Conservation (phyloP, 2,797 vertebrate genomes). For the Muscicapa striata region DNA sequence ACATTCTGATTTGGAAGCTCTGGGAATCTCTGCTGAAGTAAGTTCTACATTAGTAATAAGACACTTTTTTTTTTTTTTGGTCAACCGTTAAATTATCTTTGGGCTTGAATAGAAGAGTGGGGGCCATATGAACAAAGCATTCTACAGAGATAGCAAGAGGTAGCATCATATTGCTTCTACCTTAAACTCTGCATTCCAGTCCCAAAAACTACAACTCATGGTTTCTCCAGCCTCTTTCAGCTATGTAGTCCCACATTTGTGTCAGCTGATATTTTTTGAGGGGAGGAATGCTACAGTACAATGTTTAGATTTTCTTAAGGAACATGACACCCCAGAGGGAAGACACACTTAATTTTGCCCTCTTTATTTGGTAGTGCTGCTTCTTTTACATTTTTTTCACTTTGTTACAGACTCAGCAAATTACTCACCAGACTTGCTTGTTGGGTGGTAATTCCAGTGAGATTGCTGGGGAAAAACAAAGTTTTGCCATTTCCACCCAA, state of each 20-base stretch:
- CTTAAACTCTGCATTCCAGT: background rate
- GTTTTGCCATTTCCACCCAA: background rate
- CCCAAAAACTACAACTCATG: background rate
- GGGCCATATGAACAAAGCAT: background rate
- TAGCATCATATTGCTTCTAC: background rate
- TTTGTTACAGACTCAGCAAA: background rate
- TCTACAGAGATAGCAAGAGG: background rate
- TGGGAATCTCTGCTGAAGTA: background rate
- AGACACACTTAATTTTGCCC: background rate
- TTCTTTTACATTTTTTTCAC: background rate
- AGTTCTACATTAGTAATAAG: background rate
- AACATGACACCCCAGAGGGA: background rate
- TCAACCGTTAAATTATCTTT: background rate
- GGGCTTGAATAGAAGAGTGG: background rate
- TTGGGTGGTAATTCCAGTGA: background rate
- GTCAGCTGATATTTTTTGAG: background rate
- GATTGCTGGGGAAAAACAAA: background rate
- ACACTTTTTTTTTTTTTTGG: background rate
- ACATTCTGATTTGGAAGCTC: background rate
- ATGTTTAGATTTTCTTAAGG: background rate
- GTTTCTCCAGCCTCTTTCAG: background rate
- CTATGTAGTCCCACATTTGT: too few relatives aligned
- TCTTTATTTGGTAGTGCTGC: background rate
- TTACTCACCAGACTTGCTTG: background rate
- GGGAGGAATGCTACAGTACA: background rate